Conservation (phyloP, 1,140 invertebrate species). For the Pinna nobilis region DNA sequence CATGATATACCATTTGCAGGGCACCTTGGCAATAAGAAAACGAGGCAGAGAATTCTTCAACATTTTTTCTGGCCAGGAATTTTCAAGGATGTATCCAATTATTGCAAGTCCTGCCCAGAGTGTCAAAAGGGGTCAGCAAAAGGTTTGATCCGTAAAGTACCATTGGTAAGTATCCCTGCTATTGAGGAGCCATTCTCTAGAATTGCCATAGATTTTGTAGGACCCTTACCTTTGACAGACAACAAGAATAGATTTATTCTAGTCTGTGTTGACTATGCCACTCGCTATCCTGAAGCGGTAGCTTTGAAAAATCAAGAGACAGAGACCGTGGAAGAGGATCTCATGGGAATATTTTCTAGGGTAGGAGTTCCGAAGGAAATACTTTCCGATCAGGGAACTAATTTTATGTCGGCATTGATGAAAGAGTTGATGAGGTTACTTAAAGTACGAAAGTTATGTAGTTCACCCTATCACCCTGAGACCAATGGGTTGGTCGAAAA, state of each 20-base stretch:
- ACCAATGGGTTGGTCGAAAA: no score
- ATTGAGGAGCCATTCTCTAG: not conserved
- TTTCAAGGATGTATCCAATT: not conserved
- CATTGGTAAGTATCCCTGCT: not conserved
- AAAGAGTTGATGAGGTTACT: no score
- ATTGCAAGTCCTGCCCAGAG: slow-evolving; percentile 1
- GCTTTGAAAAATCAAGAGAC: no score
- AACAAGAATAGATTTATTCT: slow-evolving; percentile 15
- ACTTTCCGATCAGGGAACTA: no score
- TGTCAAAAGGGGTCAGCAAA: slow-evolving; percentile 5
- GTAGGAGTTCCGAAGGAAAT: no score
- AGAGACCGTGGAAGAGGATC: no score
- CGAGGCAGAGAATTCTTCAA: slow-evolving; percentile 9
- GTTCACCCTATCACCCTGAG: no score
- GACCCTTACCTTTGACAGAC: slow-evolving; percentile 8
- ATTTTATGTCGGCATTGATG: no score
- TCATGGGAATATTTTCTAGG: no score
- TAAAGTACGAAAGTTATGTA: no score
- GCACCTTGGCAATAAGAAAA: slow-evolving; percentile 17
- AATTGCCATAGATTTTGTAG: slow-evolving; percentile 6
- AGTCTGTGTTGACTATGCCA: not conserved
- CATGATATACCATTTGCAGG: slow-evolving; percentile 18
- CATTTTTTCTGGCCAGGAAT: slow-evolving; percentile 20
- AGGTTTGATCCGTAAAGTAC: not conserved
- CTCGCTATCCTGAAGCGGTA: no score